Percentiles rank a stretch among this genome's conserved stretches.
Evolutionary conservation across 1,140 invertebrate genomes (phyloP).

Genomic region (Atta texana): DNA sequence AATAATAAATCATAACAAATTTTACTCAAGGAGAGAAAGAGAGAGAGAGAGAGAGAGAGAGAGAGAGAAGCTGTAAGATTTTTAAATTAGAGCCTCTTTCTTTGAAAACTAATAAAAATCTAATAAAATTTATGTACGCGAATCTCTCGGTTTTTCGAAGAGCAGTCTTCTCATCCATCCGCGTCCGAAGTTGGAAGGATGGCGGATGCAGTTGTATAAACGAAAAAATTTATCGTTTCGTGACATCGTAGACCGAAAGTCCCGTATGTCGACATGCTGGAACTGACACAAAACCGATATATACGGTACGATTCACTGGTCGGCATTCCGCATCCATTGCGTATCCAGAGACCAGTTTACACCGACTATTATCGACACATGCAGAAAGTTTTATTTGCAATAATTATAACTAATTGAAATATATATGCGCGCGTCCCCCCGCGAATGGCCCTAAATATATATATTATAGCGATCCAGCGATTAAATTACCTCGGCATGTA

Average conservation of each 20-base stretch:
- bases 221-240: conserved; percentile 66
- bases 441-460: not conserved
- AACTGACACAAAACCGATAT: conserved; percentile 68
- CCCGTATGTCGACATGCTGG: conserved; percentile 60
- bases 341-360: conserved; percentile 2
- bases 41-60: too few species aligned
- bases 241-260: conserved; percentile 63
- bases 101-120: not conserved
- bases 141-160: not conserved
- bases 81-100: too few species aligned
- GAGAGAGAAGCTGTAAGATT: too few species aligned
- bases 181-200: conserved; percentile 15
- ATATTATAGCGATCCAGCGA: not conserved
- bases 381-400: conserved; percentile 28
- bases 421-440: not conserved
- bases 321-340: conserved; percentile 20
- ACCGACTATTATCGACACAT: conserved; percentile 7
- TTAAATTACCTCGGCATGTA: not conserved
- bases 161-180: not conserved
- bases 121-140: conserved; percentile 27
- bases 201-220: conserved; percentile 39
- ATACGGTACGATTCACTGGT: conserved; percentile 31
- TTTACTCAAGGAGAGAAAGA: too few species aligned
- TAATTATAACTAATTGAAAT: conserved; percentile 43
- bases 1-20: too few species aligned